Evolutionary conservation across 1,140 invertebrate species (phyloP).

Genomic region (Episyrphus balteatus): DNA sequence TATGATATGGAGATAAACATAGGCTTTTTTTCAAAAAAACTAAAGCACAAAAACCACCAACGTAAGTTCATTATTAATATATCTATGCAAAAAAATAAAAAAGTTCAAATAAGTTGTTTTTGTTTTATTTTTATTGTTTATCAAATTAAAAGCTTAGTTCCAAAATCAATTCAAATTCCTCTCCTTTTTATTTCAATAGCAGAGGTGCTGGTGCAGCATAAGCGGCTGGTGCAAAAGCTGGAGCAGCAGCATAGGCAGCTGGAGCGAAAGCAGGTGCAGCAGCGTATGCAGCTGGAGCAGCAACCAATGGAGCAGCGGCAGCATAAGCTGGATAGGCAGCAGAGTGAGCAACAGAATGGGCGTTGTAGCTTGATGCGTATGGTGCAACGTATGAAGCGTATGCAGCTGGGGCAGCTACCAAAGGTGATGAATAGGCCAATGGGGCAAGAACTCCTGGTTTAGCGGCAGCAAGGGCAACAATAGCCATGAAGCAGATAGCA

Average conservation of each 20-base stretch:
- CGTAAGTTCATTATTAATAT: too few relatives aligned
- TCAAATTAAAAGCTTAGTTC: too few relatives aligned
- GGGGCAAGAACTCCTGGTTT: slow-evolving; percentile 10
- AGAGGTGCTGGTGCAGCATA: slow-evolving; percentile 32
- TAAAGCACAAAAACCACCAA: too few relatives aligned
- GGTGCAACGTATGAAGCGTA: slow-evolving; percentile 3
- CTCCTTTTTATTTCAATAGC: too few relatives aligned
- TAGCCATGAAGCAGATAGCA: slow-evolving; percentile 24
- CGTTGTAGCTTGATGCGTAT: too few relatives aligned
- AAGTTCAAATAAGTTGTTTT: too few relatives aligned
- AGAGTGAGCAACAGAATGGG: not conserved
- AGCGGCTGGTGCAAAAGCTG: slow-evolving; percentile 24
- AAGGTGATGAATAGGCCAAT: not conserved
- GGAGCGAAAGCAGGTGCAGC: slow-evolving; percentile 3
- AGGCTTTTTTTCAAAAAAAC: too few relatives aligned
- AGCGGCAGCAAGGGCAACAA: slow-evolving; percentile 24
- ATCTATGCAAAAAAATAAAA: too few relatives aligned
- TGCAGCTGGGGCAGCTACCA: slow-evolving; percentile 30
- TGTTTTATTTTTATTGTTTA: too few relatives aligned
- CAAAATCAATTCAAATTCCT: too few relatives aligned
- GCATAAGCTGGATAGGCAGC: slow-evolving; percentile 27
- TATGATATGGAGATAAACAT: too few relatives aligned
- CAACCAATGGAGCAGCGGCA: slow-evolving; percentile 18
- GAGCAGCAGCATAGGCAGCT: slow-evolving; percentile 7
- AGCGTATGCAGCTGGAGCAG: slow-evolving; percentile 24